Evolutionary conservation across 2,888 invertebrate species (phyloP).

Genomic region (Cetonia aurata): DNA sequence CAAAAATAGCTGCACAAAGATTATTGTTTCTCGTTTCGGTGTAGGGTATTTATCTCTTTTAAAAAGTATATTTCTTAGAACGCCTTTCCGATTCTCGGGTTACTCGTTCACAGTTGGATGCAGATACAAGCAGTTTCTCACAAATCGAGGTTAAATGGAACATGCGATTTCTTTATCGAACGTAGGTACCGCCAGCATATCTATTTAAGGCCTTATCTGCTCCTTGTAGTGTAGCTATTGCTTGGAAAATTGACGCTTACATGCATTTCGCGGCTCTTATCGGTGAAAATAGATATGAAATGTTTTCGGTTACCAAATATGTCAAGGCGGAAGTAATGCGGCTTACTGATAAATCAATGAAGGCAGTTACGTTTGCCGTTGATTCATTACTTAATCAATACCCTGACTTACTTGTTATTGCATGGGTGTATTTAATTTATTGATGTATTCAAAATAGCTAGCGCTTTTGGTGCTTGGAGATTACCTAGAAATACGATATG

Average conservation of each 20-base stretch:
- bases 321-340: constrained; percentile 13
- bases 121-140: background rate
- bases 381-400: no score
- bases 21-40: no score
- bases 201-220: constrained; percentile 18
- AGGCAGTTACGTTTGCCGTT: no score
- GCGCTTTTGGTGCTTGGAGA: background rate
- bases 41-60: no score
- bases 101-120: background rate
- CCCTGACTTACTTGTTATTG: no score
- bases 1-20: no score
- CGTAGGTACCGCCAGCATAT: background rate
- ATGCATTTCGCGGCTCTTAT: constrained; percentile 28
- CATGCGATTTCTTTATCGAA: constrained; percentile 28
- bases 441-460: background rate
- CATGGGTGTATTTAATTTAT: no score
- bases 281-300: constrained; percentile 1
- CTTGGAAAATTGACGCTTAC: constrained; percentile 13
- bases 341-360: constrained; percentile 5
- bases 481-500: no score
- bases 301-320: constrained; percentile 3
- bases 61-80: no score
- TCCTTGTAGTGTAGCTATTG: constrained; percentile 3
- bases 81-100: background rate
- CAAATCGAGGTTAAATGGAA: constrained; percentile 16